Conservation (phyloP, 2,888 invertebrate species). For the Latrodectus elegans region DNA sequence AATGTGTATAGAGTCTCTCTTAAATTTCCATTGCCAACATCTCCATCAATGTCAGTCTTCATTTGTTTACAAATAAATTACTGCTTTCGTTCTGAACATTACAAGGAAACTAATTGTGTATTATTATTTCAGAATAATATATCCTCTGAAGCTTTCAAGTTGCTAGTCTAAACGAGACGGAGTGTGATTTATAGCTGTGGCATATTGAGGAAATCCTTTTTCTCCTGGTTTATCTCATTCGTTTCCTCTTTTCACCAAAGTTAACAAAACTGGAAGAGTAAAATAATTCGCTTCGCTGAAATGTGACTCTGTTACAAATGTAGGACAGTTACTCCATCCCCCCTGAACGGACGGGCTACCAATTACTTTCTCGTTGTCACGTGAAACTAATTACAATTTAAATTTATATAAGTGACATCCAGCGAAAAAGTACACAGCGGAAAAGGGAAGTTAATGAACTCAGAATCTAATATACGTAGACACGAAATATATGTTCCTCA, state of each 20-base stretch:
- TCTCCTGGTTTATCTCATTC: slow-evolving; percentile 15
- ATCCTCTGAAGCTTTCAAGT: too few relatives aligned
- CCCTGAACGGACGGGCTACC: slow-evolving; percentile 12
- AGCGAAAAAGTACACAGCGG: slow-evolving; percentile 27
- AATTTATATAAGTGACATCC: slow-evolving; percentile 41
- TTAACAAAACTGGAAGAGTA: slow-evolving; percentile 1
- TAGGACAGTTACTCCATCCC: slow-evolving; percentile 9
- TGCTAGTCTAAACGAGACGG: too few relatives aligned
- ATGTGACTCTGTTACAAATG: slow-evolving; percentile 38
- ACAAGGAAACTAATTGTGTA: too few relatives aligned
- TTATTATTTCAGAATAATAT: too few relatives aligned
- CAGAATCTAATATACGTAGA: slow-evolving; percentile 39
- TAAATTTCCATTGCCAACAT: too few relatives aligned
- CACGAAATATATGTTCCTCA: slow-evolving; percentile 20
- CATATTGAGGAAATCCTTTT: not conserved
- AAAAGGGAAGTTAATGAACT: slow-evolving; percentile 54
- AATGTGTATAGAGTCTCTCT: too few relatives aligned
- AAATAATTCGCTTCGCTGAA: slow-evolving; percentile 22
- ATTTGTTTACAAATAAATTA: too few relatives aligned
- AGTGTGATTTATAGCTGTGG: too few relatives aligned
- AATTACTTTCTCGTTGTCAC: slow-evolving; percentile 44
- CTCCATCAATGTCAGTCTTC: too few relatives aligned
- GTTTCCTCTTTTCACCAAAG: not conserved
- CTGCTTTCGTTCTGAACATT: too few relatives aligned
- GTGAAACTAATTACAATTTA: slow-evolving; percentile 48